Base-by-base conservation (phyloP, 2,113 vertebrate species). In the Aviceda subcristata region DNA sequence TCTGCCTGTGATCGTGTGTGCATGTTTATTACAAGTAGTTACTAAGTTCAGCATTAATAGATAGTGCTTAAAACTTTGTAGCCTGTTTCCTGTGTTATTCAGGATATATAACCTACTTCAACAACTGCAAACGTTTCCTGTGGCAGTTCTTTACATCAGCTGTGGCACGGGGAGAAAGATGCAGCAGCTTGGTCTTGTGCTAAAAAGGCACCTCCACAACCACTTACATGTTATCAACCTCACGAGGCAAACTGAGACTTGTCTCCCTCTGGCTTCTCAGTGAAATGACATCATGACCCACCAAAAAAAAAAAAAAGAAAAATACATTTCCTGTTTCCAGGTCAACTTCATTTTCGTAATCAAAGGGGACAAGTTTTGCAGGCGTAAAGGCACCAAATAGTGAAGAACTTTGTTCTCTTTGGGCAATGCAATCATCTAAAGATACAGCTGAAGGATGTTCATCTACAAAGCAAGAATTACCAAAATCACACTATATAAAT, bases 1-100 rank as follows among this genome's bases (percentile, higher is more conserved):
- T 9, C 27, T 51, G 9, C 13, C 3, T n/a, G 34, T 32, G 12
- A 53, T 8, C 0, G 0, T 5, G 7, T n/a, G 18, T 13, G 11
- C 19, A 3, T 19, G 12, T 68, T 17, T 79, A 32, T 20, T 77
- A 13, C 3, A 48, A 39, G 9, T 24, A 39, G 26, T 59, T 55
- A 39, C 4, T 20, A 48, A 60, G 5, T 57, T 62, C 63, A 56
- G 7, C 32, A 27, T 55, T 79, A 57, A 53, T 36, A 77, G 10
- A 23, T 15, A 18, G 12, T 3, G 9, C 7, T 71, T 71, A 64
- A 68, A 77, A 55, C 4, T 8, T 53, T 39, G 5, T 38, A 41
- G 7, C 7, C 46, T 55, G 1, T 71, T 86, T 76, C 15, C 9
- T 11, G 3, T 57, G 22, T 22, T 59, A 30, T 67, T 86, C 26